Evolutionary conservation across 2,888 invertebrate genomes (phyloP), one percentile per base, ranked within the genome.

Genomic region (Melangyna quadrimaculata): DNA sequence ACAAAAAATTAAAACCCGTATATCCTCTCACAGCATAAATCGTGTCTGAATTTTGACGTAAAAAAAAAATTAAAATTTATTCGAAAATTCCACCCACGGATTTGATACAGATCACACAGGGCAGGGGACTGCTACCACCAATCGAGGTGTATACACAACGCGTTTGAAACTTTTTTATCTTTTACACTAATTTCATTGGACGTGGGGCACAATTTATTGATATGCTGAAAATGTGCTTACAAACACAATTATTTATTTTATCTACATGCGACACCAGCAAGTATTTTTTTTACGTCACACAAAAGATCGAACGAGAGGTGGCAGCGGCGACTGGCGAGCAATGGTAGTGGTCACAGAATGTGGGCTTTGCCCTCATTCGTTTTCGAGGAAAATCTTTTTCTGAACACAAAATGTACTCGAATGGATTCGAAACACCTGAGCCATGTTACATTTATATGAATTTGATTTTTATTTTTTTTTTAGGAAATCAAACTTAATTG

Each of bases 341-440:
- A 51, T 35, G 17, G 32, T 69, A 59, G 55, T 65, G 72, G 77
- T 80, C 70, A 72, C 59, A 65, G 63, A 45, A 53, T 69, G 81
- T 80, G 81, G 81, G 84, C 59, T 72, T 72, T 71, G 79, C 79
- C 81, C 86, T 86, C 86, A 81, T 86, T 86, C 57, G 37, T 9
- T 17, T 19, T 63, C 9, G 29, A 40, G 67, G 27, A 27, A 59
- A 29, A 48, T 48, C 63, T 37, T 40, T 81, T 29, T 55, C 12
- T 12, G 17, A 40, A 24, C 24, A 51, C 51, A 53, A 29, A 65
- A 65, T 45, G 10, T 24, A 35, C 14, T 37, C 53, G 19, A 48
- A 37, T 55, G 69, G 43, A 67, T 71, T 53, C 24, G 53, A 72
- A 72, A 84, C 84, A 84, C 84, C 79, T 84, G 79, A 80, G 67